Evolutionary conservation across 1,140 invertebrate species (phyloP).

Genomic region (Heliconius melpomene): DNA sequence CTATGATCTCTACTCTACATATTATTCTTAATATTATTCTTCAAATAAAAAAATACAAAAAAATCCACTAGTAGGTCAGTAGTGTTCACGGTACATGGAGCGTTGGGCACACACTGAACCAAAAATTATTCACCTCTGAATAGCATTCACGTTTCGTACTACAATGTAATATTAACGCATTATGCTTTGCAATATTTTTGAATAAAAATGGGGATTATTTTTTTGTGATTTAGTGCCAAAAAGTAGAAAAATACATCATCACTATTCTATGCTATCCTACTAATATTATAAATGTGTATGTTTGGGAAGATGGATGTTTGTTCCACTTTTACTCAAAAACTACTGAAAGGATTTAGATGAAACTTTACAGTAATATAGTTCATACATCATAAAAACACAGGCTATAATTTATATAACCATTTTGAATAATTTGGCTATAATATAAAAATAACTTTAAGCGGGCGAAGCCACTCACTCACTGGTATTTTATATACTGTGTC

Average conservation of each 20-base stretch:
- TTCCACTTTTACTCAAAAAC: too few species aligned
- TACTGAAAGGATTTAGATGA: too few species aligned
- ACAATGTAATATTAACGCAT: conserved; percentile 5
- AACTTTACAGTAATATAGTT: too few species aligned
- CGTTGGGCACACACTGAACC: conserved; percentile 1
- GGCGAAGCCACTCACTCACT: too few species aligned
- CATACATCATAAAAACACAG: too few species aligned
- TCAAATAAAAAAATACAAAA: neutral
- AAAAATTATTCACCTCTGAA: conserved; percentile 3
- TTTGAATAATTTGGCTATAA: too few species aligned
- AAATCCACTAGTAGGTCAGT: neutral
- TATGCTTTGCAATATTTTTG: neutral
- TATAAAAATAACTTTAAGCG: too few species aligned
- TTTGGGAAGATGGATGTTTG: too few species aligned
- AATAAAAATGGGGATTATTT: neutral
- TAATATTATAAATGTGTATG: too few species aligned
- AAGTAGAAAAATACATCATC: neutral
- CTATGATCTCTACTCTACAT: neutral
- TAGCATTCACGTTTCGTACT: neutral
- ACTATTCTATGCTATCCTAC: too few species aligned
- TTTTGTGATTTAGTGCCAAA: neutral
- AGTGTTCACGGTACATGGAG: neutral
- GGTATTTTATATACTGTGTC: too few species aligned
- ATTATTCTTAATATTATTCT: neutral
- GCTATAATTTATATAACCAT: too few species aligned